Evolutionary conservation across 2,113 vertebrate species (phyloP).

Genomic region (Delphinus delphis): DNA sequence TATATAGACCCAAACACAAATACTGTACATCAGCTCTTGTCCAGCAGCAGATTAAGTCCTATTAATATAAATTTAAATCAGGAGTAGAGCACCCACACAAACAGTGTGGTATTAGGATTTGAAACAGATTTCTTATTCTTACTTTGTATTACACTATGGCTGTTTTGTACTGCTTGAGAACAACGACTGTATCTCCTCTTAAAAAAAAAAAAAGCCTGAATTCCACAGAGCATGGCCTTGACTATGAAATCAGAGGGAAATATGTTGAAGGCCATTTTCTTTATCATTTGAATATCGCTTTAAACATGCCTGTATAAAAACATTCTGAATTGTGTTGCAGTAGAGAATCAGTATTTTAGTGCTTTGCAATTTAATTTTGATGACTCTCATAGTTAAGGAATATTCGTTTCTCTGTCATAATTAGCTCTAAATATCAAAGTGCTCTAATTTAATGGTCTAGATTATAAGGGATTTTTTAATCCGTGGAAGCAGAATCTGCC

Average conservation of each 20-base stretch:
- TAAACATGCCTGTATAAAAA: not conserved
- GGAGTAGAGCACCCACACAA: not conserved
- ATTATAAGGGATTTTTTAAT: not conserved
- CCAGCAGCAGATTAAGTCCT: not conserved
- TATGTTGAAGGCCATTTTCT: not conserved
- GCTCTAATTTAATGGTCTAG: not conserved
- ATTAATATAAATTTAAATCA: not conserved
- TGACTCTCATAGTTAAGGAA: conserved; percentile 1
- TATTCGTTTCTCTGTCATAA: not conserved
- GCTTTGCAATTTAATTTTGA: not conserved
- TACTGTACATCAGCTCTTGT: not conserved
- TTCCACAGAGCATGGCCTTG: not conserved
- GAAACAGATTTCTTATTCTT: not conserved
- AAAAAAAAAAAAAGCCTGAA: not conserved
- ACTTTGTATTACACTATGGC: not conserved
- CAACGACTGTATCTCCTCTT: not conserved
- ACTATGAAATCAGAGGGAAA: not conserved
- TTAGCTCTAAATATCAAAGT: not conserved
- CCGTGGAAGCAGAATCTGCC: not conserved
- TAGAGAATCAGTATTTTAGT: not conserved
- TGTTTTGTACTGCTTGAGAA: not conserved
- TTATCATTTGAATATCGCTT: not conserved
- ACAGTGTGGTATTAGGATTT: not conserved
- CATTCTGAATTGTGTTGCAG: not conserved
- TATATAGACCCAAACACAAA: not conserved